Conservation (phyloP, 2,888 invertebrate species). For the Ophion obscuratus region DNA sequence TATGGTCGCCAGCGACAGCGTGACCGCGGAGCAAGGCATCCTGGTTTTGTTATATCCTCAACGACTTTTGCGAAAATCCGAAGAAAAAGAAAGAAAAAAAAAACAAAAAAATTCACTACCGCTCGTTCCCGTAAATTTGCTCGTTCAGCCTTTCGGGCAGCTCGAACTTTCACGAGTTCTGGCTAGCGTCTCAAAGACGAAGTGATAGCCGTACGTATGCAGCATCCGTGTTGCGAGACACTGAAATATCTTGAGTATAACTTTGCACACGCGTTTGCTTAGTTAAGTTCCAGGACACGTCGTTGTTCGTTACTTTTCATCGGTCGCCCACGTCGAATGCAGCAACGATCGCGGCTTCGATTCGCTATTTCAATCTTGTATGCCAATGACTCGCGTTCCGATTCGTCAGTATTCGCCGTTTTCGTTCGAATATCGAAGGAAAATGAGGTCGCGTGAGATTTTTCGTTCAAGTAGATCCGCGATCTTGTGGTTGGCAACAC, state of each 20-base stretch:
- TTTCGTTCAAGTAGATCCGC: slow-evolving; percentile 8
- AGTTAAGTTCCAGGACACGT: background rate
- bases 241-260: slow-evolving; percentile 10
- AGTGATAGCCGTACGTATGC: slow-evolving; percentile 36
- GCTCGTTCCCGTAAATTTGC: background rate
- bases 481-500: slow-evolving; percentile 48
- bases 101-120: slow-evolving; percentile 32
- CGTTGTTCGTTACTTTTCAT: background rate
- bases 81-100: slow-evolving; percentile 12
- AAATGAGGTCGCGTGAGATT: slow-evolving; percentile 34
- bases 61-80: background rate
- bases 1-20: slow-evolving; percentile 97
- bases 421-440: slow-evolving; percentile 12
- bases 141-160: slow-evolving; percentile 8
- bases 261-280: background rate
- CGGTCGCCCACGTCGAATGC: background rate
- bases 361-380: background rate
- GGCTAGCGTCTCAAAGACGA: slow-evolving; percentile 46
- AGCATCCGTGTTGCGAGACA: slow-evolving; percentile 63
- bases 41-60: slow-evolving; percentile 76
- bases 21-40: slow-evolving; percentile 98
- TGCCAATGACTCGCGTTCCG: background rate
- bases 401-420: background rate
- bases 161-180: slow-evolving; percentile 44
- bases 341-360: background rate